Evolutionary conservation across 1,140 invertebrate genomes (phyloP), one percentile per base, ranked within the genome.

Genomic region (Neodiprion pinetum): DNA sequence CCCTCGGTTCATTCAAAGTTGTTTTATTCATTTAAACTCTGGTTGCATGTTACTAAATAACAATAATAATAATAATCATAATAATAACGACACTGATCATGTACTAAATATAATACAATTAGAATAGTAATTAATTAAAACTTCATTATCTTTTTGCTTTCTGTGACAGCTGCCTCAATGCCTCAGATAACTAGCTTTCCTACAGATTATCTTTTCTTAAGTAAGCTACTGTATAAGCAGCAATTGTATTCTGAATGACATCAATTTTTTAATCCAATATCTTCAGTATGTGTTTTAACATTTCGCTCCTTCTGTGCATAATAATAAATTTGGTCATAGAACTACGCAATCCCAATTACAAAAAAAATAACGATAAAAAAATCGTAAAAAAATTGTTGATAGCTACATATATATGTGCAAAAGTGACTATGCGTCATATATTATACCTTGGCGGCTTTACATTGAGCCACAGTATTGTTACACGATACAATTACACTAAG

Each of bases 81-180:
- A 61, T 76, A 76, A 76, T 76, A 80, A 40, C 75, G 77, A 84
- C 79, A 84, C 81, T 80, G 82, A 83, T 82, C 81, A 85, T 85
- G 84, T 77, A 77, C 75, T 80, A 83, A 76, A 80, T 81, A 83
- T 80, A 79, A 80, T 80, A 80, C 80, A 79, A 85, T 82, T 72
- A 83, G 75, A 79, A 77, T 83, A 82, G 80, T 82, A 82, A 83
- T 77, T 73, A 83, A 81, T 84, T 83, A 86, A 87, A 86, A 80
- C 83, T 84, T 86, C 85, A 87, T 86, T 77, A 85, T 81, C 80
- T 80, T 83, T 84, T 87, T 80, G 74, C 75, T 85, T 86, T 79
- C 78, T 83, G 76, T 89, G 88, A 89, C 88, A 89, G 88, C 88
- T 89, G 88, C 88, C 88, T 89, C 88, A 88, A 88, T 88, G 87